Percentiles rank a stretch among this genome's conserved stretches.
Evolutionary conservation across 2,888 invertebrate species (phyloP).

Genomic region (Pandemis corylana): DNA sequence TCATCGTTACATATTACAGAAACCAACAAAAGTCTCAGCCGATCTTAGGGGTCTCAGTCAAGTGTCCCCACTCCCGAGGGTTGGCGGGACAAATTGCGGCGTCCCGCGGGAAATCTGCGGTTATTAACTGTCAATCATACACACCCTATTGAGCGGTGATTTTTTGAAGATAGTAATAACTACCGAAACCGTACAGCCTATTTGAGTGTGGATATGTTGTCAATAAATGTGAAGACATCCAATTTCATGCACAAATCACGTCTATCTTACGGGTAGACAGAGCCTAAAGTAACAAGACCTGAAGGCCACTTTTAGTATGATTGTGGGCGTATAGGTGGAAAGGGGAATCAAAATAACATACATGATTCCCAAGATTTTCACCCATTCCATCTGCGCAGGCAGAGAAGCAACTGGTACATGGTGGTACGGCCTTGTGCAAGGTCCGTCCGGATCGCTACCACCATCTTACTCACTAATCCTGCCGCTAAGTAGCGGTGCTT

Average conservation of each 20-base stretch:
- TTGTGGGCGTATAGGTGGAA: too few relatives aligned
- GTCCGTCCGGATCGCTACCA: too few relatives aligned
- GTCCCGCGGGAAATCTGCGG: slow-evolving; percentile 45
- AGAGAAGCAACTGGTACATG: too few relatives aligned
- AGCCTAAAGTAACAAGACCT: too few relatives aligned
- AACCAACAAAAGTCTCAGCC: slow-evolving; percentile 22
- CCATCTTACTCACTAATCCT: too few relatives aligned
- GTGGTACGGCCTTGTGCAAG: too few relatives aligned
- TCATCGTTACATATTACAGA: neutral
- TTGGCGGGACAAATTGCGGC: slow-evolving; percentile 44
- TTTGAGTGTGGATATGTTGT: neutral
- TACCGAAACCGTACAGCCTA: neutral
- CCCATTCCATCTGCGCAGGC: too few relatives aligned
- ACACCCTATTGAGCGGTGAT: slow-evolving; percentile 40
- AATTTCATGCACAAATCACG: neutral
- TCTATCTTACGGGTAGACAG: too few relatives aligned
- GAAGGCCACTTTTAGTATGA: too few relatives aligned
- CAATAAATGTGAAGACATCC: neutral
- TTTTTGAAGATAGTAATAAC: slow-evolving; percentile 38
- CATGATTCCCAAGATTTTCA: too few relatives aligned
- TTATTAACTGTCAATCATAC: slow-evolving; percentile 47
- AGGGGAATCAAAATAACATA: too few relatives aligned
- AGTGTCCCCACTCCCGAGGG: slow-evolving; percentile 27
- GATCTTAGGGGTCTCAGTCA: slow-evolving; percentile 25
- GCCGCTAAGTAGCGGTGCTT: too few relatives aligned